Percentiles rank a stretch among this genome's conserved stretches.
These are phyloP conservation scores for Pangasianodon gigas DNA, from an alignment of 2,113 vertebrate species.

Conservation along the genomic window DNA sequence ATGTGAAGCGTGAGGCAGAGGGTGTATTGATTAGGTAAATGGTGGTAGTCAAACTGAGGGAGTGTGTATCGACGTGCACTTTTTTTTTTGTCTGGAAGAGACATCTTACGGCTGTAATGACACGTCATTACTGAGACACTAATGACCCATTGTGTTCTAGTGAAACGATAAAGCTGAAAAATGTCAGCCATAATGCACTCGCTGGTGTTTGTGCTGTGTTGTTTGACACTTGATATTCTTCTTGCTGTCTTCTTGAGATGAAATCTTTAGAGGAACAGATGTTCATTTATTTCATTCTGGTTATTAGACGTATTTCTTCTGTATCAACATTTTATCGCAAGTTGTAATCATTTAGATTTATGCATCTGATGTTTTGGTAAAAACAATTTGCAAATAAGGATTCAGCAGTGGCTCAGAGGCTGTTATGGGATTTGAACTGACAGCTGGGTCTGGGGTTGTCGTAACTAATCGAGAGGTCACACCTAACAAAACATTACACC, in stretches of 20 bases:
- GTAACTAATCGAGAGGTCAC: neutral
- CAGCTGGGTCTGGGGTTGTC: neutral
- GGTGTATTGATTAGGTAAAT: conserved; percentile 30
- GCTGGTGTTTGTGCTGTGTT: neutral
- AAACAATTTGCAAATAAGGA: neutral
- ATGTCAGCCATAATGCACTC: neutral
- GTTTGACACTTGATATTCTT: conserved; percentile 21
- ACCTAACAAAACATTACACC: neutral
- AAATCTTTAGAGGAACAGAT: conserved; percentile 1
- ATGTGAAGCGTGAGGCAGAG: neutral
- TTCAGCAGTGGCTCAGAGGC: neutral
- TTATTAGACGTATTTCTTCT: neutral
- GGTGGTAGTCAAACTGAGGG: neutral
- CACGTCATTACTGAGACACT: conserved; percentile 14
- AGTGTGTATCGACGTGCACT: neutral
- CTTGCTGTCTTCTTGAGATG: neutral
- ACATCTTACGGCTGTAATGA: neutral
- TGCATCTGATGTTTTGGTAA: neutral
- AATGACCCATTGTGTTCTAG: conserved; percentile 34
- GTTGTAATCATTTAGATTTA: neutral
- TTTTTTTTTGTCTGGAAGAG: conserved; percentile 1
- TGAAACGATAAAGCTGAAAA: conserved; percentile 1
- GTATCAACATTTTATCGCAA: neutral
- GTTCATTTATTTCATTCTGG: neutral
- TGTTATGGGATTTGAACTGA: neutral